A percentile compares a stretch with the other conserved stretches of the same genome.
phyloP scores from a whole-genome alignment of 2,113 vertebrate species.

The Oenanthe oenanthe region DNA sequence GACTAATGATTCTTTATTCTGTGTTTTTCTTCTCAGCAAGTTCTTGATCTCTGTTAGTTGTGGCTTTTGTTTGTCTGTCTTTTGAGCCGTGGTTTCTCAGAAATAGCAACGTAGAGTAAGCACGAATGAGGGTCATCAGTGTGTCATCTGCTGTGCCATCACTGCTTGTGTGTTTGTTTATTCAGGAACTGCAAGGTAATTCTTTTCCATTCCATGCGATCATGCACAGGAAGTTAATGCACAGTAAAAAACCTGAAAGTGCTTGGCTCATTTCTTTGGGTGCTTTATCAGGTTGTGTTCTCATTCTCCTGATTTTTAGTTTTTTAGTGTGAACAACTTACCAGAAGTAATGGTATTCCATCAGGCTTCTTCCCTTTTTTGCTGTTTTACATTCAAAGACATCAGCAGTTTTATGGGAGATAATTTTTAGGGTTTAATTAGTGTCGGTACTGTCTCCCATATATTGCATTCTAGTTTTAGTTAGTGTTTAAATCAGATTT shows the following conservation, averaged over 20 bases:
- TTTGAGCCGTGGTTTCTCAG: background rate
- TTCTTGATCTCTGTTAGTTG: slow-evolving; percentile 22
- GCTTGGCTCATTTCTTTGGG: background rate
- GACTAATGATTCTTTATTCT: background rate
- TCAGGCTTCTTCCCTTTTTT: background rate
- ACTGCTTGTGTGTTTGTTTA: background rate
- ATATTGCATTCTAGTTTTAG: background rate
- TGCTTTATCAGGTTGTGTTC: background rate
- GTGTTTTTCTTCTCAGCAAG: background rate
- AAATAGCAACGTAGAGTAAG: background rate
- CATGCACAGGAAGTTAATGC: background rate
- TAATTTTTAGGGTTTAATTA: background rate
- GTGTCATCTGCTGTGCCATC: slow-evolving; percentile 47
- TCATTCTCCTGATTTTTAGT: background rate
- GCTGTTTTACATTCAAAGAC: background rate
- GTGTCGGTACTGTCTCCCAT: background rate
- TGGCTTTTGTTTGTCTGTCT: background rate
- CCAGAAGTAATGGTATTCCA: background rate
- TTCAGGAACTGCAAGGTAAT: slow-evolving; percentile 36
- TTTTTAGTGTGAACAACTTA: background rate
- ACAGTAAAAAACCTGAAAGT: background rate
- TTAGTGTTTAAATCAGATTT: background rate
- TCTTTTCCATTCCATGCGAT: background rate
- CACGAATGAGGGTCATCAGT: background rate
- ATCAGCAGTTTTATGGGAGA: background rate